phyloP scores from a whole-genome alignment of 2,888 invertebrate species.

The Nomada ferruginata region DNA sequence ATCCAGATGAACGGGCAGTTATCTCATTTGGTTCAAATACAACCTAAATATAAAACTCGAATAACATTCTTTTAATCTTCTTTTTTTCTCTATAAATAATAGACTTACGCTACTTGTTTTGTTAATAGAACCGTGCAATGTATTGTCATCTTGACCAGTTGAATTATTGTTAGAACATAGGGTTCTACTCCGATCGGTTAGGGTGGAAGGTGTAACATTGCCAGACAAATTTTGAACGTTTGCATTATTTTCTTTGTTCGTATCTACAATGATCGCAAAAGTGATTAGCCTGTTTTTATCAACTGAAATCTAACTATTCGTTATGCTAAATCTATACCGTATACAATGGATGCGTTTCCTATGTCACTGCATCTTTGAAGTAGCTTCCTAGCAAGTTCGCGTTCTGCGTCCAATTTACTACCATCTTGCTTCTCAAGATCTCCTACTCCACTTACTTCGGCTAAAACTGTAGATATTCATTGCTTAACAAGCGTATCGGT shows the following conservation, averaged over 20 bases:
- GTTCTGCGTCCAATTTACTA: conserved; percentile 64
- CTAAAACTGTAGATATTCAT: conserved; percentile 68
- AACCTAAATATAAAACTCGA: conserved; percentile 66
- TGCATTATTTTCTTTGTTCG: conserved; percentile 78
- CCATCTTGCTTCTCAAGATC: conserved; percentile 57
- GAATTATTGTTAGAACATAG: conserved; percentile 29
- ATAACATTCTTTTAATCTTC: background rate
- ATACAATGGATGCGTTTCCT: conserved; percentile 4
- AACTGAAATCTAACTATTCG: background rate
- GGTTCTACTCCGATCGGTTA: conserved; percentile 41
- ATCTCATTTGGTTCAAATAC: conserved; percentile 80
- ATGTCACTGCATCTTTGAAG: conserved; percentile 74
- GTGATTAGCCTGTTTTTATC: background rate
- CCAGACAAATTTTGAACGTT: conserved; percentile 70
- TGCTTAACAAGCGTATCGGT: background rate
- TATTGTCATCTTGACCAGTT: conserved; percentile 40
- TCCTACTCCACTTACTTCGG: conserved; percentile 61
- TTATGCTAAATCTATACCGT: conserved; percentile 46
- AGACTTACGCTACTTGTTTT: conserved; percentile 68
- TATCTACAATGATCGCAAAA: conserved; percentile 60
- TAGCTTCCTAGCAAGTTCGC: conserved; percentile 77
- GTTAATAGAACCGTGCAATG: conserved; percentile 6
- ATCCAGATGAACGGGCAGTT: conserved; percentile 78
- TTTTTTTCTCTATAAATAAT: background rate
- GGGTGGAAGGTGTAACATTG: conserved; percentile 57